Percentiles rank a stretch among this genome's conserved stretches.
phyloP scores from a whole-genome alignment of 2,113 vertebrate genomes.

The Leucosticte australis region DNA sequence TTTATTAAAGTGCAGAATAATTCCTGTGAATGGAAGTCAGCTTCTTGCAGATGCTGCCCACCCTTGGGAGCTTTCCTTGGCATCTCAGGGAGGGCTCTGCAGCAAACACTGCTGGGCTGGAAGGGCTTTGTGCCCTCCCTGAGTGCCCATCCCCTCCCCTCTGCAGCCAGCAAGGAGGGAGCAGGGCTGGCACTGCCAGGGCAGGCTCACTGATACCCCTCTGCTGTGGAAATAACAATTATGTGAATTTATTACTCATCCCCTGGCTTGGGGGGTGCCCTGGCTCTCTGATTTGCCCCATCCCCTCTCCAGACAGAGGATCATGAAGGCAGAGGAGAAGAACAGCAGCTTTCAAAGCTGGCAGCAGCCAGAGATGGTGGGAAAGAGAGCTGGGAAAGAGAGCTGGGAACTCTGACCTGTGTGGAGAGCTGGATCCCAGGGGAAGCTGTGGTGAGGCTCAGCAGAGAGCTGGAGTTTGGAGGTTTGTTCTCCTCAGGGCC shows the following conservation, averaged over 20 bases:
- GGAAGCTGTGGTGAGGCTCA: neutral
- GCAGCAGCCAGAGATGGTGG: neutral
- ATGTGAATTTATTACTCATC: neutral
- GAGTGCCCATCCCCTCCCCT: neutral
- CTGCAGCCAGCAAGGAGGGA: neutral
- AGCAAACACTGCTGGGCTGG: neutral
- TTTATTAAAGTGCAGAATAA: neutral
- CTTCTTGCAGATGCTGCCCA: neutral
- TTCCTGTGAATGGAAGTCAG: neutral
- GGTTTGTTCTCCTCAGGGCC: neutral
- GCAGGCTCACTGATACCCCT: neutral
- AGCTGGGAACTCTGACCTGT: neutral
- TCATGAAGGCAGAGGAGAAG: neutral
- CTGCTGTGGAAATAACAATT: neutral
- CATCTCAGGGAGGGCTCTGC: fast-evolving
- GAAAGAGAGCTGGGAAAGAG: neutral
- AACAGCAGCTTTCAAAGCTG: neutral
- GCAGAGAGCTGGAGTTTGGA: neutral
- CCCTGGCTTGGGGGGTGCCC: neutral
- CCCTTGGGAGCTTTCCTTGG: neutral
- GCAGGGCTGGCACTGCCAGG: neutral
- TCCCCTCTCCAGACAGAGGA: neutral
- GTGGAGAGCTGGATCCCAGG: neutral
- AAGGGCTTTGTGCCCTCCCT: neutral
- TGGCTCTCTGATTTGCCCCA: neutral